These are phyloP conservation scores for Diachasmimorpha longicaudata DNA, from an alignment of 1,140 invertebrate genomes.

Conservation along the genomic window DNA sequence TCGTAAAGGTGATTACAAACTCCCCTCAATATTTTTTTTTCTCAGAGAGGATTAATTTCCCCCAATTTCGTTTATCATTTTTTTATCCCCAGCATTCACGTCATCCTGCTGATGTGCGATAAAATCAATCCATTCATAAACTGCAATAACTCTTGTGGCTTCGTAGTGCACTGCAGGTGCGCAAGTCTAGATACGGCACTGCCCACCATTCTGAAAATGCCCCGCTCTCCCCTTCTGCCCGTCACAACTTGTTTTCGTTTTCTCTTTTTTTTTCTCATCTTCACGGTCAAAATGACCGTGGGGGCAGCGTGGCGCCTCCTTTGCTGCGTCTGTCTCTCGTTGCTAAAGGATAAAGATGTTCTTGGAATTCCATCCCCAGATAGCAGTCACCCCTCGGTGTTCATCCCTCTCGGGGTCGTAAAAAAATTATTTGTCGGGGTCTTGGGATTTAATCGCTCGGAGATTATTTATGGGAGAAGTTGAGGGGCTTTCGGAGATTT, in stretches of 20 bases:
- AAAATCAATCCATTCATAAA: not conserved
- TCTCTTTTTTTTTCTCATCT: not conserved
- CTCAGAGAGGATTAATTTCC: not conserved
- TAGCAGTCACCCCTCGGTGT: not conserved
- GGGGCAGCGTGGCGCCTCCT: not conserved
- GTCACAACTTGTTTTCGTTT: not conserved
- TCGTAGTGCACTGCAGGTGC: not conserved
- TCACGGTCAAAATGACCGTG: not conserved
- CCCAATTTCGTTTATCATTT: too few species aligned
- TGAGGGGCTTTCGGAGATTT: not conserved
- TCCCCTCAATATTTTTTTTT: not conserved
- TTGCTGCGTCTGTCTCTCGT: not conserved
- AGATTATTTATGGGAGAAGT: not conserved
- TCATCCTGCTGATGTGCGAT: too few species aligned
- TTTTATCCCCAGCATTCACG: too few species aligned
- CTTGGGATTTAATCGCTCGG: not conserved
- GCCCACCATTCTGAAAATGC: not conserved
- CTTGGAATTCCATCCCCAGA: not conserved
- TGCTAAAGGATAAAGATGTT: not conserved
- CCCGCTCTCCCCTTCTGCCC: not conserved
- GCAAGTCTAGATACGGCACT: not conserved
- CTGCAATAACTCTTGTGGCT: not conserved
- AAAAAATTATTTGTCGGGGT: not conserved
- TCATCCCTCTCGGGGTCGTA: not conserved
- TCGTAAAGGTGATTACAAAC: not conserved